Percentiles rank a stretch among this genome's conserved stretches.
Conservation (phyloP, 2,888 invertebrate species). For the Cerceris rybyensis region DNA sequence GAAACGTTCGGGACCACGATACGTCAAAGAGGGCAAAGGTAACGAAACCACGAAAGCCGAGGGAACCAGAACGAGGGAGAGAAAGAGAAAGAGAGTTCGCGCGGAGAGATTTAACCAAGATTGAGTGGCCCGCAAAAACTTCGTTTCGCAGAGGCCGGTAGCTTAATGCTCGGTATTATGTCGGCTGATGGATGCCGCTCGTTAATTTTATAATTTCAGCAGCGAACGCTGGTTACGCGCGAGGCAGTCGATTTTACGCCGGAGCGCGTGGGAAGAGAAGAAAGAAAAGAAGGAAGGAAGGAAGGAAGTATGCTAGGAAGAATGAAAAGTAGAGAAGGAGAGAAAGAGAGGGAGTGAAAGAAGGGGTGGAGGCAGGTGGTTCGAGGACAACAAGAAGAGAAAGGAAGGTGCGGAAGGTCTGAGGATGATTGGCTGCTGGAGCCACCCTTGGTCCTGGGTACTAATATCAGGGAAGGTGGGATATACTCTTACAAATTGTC, state of each 20-base stretch:
- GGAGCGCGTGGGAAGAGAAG: background rate
- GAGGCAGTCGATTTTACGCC: conserved; percentile 30
- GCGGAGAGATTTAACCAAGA: conserved; percentile 68
- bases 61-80: conserved; percentile 24
- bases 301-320: background rate
- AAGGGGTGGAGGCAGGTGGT: background rate
- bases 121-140: conserved; percentile 70
- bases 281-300: background rate
- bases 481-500: conserved; percentile 81
- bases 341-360: background rate
- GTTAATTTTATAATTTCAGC: conserved; percentile 77
- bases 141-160: conserved; percentile 54
- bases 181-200: conserved; percentile 73
- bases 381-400: conserved; percentile 26
- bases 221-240: conserved; percentile 40
- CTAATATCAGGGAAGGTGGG: conserved; percentile 74
- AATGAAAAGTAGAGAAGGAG: background rate
- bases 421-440: conserved; percentile 69
- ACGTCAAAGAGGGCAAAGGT: conserved; percentile 30
- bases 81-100: conserved; percentile 5
- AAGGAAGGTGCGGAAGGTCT: conserved; percentile 56
- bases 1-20: conserved; percentile 35
- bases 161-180: conserved; percentile 70
- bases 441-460: conserved; percentile 58
- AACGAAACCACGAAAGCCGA: conserved; percentile 25